phyloP scores from a whole-genome alignment of 2,888 invertebrate species.

The Branchellion lobata region DNA sequence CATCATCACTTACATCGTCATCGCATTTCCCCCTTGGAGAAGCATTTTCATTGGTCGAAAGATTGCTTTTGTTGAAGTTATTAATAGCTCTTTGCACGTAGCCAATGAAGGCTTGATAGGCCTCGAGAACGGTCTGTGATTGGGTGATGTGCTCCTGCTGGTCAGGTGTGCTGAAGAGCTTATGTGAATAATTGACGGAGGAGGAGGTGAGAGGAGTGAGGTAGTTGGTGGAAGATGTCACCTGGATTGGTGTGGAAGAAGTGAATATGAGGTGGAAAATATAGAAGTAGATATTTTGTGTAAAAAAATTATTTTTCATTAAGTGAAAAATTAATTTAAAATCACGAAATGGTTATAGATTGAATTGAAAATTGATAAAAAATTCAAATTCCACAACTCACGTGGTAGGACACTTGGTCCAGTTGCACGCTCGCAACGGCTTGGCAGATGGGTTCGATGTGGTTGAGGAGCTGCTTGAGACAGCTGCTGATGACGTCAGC shows the following conservation, averaged over 20 bases:
- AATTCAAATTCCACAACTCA: background rate
- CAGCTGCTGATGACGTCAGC: conserved; percentile 16
- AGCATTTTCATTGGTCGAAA: background rate
- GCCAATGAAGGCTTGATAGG: conserved; percentile 80
- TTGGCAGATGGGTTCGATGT: conserved; percentile 6
- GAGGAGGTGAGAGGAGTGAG: conserved; percentile 82
- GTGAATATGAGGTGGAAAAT: background rate
- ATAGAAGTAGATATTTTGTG: background rate
- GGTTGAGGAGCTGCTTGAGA: conserved; percentile 2
- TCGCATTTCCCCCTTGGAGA: too few species aligned
- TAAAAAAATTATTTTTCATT: background rate
- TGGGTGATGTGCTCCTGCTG: conserved; percentile 77
- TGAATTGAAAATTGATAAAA: too few species aligned
- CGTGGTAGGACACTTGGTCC: conserved; percentile 11
- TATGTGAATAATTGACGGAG: conserved; percentile 75
- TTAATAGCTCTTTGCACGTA: conserved; percentile 86
- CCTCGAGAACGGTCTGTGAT: conserved; percentile 89
- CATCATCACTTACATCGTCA: too few species aligned
- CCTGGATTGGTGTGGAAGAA: conserved; percentile 49
- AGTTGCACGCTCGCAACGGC: background rate
- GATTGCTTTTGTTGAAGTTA: conserved; percentile 74
- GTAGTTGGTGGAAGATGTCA: conserved; percentile 62
- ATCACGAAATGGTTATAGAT: too few species aligned
- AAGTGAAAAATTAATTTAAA: background rate
- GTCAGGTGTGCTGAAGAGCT: conserved; percentile 77